Evolutionary conservation across 2,888 invertebrate genomes (phyloP).

Genomic region (Heliconius ismenius): DNA sequence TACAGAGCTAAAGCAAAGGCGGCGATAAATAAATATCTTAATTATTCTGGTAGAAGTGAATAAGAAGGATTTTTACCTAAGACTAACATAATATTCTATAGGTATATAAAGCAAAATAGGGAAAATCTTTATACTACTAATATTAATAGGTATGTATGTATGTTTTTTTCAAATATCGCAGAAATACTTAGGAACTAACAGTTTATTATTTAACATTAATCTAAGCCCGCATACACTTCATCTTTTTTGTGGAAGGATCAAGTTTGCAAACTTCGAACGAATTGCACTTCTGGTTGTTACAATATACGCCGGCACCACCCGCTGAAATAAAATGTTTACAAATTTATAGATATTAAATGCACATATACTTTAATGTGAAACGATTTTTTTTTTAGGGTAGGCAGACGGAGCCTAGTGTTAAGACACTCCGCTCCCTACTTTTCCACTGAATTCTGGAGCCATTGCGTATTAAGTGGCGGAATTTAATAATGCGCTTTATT

Average conservation of each 20-base stretch:
- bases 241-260: conserved; percentile 84
- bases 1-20: not conserved
- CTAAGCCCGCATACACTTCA: conserved; percentile 84
- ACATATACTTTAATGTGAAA: not conserved
- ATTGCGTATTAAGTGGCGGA: no score
- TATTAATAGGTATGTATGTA: not conserved
- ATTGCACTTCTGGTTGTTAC: conserved; percentile 86
- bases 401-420: no score
- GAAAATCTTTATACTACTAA: no score
- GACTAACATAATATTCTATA: no score
- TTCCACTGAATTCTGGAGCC: no score
- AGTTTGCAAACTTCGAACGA: conserved; percentile 85
- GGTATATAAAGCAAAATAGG: no score
- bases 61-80: no score
- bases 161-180: not conserved
- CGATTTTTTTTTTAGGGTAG: not conserved
- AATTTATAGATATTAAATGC: not conserved
- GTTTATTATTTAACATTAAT: not conserved
- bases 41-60: no score
- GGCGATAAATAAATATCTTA: no score
- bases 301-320: conserved; percentile 81
- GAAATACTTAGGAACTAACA: not conserved
- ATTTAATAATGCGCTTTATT: no score
- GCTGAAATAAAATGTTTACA: conserved; percentile 52
- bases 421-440: no score